These are phyloP conservation scores for Hyposoter didymator DNA, from an alignment of 2,888 invertebrate species.

Conservation along the genomic window DNA sequence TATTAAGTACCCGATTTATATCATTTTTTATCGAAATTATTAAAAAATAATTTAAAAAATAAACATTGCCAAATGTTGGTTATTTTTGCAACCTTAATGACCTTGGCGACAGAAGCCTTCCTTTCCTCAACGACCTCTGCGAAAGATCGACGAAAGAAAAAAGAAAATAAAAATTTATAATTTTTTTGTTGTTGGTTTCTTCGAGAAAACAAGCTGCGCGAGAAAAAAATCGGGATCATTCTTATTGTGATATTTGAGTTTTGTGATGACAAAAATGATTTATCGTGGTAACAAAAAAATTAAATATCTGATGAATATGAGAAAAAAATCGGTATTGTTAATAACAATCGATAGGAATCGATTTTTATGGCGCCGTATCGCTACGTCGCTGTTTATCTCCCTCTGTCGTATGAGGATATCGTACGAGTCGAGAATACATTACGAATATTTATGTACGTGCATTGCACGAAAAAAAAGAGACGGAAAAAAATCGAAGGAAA, in stretches of 20 bases:
- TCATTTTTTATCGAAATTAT: constrained; percentile 85
- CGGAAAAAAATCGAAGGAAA: constrained; percentile 24
- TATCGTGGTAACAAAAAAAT: background rate
- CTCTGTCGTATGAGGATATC: constrained; percentile 70
- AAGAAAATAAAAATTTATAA: background rate
- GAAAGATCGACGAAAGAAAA: background rate
- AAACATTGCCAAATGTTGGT: constrained; percentile 69
- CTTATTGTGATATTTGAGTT: background rate
- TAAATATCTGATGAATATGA: background rate
- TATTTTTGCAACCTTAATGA: constrained; percentile 12
- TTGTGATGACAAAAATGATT: background rate
- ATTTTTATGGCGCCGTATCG: constrained; percentile 10
- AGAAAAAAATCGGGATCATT: background rate
- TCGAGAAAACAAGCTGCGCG: background rate
- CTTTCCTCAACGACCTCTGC: constrained; percentile 14
- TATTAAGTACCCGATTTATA: constrained; percentile 84
- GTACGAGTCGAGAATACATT: constrained; percentile 75
- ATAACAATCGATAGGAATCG: constrained; percentile 18
- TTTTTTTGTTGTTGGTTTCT: background rate
- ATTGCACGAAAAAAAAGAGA: constrained; percentile 71
- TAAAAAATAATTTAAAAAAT: constrained; percentile 83
- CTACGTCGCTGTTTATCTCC: constrained; percentile 43
- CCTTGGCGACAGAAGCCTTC: constrained; percentile 43
- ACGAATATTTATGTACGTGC: constrained; percentile 67
- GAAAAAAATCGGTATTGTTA: constrained; percentile 19